phyloP scores from a whole-genome alignment of 2,797 vertebrate species.

The Enteromius treurensis region DNA sequence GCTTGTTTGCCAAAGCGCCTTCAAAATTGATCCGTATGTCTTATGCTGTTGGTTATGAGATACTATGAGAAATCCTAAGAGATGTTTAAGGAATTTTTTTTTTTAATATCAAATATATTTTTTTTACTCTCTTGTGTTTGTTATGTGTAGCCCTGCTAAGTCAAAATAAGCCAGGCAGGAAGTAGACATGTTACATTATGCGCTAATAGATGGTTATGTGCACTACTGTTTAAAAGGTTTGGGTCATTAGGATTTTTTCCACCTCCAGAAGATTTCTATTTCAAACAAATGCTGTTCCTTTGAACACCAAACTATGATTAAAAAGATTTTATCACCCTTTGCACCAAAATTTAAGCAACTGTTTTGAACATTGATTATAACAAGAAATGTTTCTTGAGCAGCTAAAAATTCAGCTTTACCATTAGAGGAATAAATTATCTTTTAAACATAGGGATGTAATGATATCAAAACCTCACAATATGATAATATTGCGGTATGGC shows the following conservation, averaged over 20 bases:
- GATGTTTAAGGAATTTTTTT: conserved; percentile 5
- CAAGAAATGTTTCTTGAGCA: not conserved
- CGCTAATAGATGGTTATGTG: conserved; percentile 59
- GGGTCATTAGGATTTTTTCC: not conserved
- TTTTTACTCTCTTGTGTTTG: not conserved
- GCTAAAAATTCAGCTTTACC: no score
- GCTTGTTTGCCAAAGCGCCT: not conserved
- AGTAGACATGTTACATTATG: conserved; percentile 27
- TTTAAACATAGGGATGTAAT: not conserved
- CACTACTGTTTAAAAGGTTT: not conserved
- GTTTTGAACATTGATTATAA: not conserved
- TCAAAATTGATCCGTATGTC: conserved; percentile 12
- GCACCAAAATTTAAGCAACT: not conserved
- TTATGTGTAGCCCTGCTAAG: conserved; percentile 37
- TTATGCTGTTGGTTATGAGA: not conserved
- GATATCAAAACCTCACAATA: no score
- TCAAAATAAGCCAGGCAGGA: conserved; percentile 48
- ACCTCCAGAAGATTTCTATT: not conserved
- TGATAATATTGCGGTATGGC: not conserved
- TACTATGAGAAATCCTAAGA: not conserved
- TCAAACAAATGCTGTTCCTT: not conserved
- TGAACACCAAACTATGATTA: not conserved
- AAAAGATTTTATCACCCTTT: not conserved
- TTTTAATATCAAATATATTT: not conserved
- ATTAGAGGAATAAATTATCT: no score